Base-by-base conservation (phyloP, 2,797 vertebrate genomes). In the Peromyscus eremicus region DNA sequence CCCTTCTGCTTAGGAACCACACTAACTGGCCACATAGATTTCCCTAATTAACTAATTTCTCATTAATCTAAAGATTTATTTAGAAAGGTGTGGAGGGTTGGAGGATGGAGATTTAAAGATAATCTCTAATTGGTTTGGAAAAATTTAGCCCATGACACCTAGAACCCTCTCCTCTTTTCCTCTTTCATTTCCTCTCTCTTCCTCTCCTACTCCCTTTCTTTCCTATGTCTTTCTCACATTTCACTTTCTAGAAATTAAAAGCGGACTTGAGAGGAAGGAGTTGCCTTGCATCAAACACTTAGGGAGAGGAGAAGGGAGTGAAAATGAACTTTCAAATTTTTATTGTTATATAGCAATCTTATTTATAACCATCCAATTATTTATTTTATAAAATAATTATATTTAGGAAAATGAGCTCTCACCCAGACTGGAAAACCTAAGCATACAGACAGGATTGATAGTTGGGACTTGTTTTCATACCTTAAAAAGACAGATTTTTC, bases 71-170 rank as follows among this genome's bases (percentile, higher is more conserved):
- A 96, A 95, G 86, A 92, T 97, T 93, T 94, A 96, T 96, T 98
- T 96, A 96, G 93, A 92, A 94, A 98, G 94, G 89, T 96, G 91
- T 92, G 91, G 93, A 84, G 46, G 37, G 34, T 64, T 85, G 21
- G 46, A 92, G 40, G 81, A 82, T 93, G 80, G 75, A 94, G 62
- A 93, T 97, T 97, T 97, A 97, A 97, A 96, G 92, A 96, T 97
- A 96, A 98, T 71, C 93, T 97, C 83, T 97, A 97, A 97, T 95
- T 97, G 96, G 96, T 88, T 60, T 97, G 87, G 89, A 97, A 96
- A 92, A 95, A 96, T 96, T 97, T 79, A 87, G 57, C 81, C 0
- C 25, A 93, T 77, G 91, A 94, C 76, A 92, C 75, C 94, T 82
- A 93, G 73, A 86, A 96, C 91, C 46, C 25, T 80, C 85, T 52